Evolutionary conservation across 2,113 vertebrate genomes (phyloP).

Genomic region (Oophaga pumilio): DNA sequence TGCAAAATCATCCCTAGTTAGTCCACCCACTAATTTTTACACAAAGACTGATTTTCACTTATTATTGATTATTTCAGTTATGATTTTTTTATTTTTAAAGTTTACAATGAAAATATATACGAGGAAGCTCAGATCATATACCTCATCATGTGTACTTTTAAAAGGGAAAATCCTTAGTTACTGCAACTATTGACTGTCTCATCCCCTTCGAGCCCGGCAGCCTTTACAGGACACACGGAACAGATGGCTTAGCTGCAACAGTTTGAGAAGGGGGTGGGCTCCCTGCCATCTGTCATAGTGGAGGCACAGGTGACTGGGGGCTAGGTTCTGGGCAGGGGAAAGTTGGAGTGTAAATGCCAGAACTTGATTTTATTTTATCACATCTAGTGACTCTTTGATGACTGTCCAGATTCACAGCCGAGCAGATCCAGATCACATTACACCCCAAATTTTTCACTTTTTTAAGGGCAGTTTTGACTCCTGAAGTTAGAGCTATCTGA

Average conservation of each 20-base stretch:
- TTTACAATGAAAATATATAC: background rate
- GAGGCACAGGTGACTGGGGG: conserved; percentile 52
- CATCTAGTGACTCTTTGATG: conserved; percentile 38
- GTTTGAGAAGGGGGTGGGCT: conserved; percentile 59
- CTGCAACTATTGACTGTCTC: conserved; percentile 18
- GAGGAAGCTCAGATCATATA: background rate
- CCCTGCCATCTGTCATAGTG: conserved; percentile 53
- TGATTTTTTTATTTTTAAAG: too few species aligned
- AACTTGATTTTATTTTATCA: conserved; percentile 36
- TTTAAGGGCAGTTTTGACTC: background rate
- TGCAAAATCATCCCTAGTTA: too few species aligned
- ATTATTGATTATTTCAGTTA: too few species aligned
- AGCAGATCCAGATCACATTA: background rate
- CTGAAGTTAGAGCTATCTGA: background rate
- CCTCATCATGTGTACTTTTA: background rate
- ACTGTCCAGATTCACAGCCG: background rate
- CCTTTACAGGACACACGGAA: conserved; percentile 50
- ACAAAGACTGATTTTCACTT: too few species aligned
- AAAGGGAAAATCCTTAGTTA: conserved; percentile 14
- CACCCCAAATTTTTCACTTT: background rate
- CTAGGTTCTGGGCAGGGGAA: conserved; percentile 38
- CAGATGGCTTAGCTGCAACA: conserved; percentile 63
- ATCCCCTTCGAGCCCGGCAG: conserved; percentile 52
- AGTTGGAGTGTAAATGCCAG: conserved; percentile 47
- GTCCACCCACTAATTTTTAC: too few species aligned